Evolutionary conservation across 37 sponge, comb jelly and placozoan genomes (phyloP).

Genomic region (Lycopodina hypogea): DNA sequence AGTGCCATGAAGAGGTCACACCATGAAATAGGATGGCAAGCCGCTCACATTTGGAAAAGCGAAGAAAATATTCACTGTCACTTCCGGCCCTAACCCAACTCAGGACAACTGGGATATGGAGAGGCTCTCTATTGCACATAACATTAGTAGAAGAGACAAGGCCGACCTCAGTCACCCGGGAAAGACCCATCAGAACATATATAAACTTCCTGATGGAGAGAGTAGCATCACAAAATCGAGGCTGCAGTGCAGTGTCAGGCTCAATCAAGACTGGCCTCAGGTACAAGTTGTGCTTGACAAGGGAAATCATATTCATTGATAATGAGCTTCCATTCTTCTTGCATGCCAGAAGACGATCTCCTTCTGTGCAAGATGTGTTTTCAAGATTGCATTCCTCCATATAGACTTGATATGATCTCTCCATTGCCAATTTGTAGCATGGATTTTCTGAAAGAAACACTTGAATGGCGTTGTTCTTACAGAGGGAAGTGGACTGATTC

Average conservation of each 20-base stretch:
- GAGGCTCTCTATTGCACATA: neutral
- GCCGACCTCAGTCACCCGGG: slow-evolving; percentile 47
- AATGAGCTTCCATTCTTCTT: neutral
- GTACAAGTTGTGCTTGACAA: slow-evolving; percentile 4
- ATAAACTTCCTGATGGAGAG: slow-evolving; percentile 27
- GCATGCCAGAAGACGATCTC: neutral
- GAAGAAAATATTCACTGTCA: neutral
- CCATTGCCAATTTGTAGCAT: neutral
- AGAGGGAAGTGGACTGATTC: neutral
- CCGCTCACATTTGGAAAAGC: neutral
- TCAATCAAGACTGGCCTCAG: slow-evolving; percentile 40
- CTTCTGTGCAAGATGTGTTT: too few relatives aligned
- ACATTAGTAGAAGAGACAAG: slow-evolving; percentile 2
- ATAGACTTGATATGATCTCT: neutral
- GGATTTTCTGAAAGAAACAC: slow-evolving; percentile 2
- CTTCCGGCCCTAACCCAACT: neutral
- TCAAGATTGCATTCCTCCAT: neutral
- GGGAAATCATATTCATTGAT: neutral
- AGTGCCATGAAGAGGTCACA: neutral
- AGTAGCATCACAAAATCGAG: slow-evolving; percentile 33
- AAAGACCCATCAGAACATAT: slow-evolving; percentile 42
- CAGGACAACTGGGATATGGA: neutral
- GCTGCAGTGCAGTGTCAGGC: slow-evolving; percentile 11
- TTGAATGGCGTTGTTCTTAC: neutral
- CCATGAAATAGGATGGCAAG: slow-evolving; percentile 23